Evolutionary conservation across 2,888 invertebrate genomes (phyloP).

Genomic region (Hirtodrosophila cameraria): DNA sequence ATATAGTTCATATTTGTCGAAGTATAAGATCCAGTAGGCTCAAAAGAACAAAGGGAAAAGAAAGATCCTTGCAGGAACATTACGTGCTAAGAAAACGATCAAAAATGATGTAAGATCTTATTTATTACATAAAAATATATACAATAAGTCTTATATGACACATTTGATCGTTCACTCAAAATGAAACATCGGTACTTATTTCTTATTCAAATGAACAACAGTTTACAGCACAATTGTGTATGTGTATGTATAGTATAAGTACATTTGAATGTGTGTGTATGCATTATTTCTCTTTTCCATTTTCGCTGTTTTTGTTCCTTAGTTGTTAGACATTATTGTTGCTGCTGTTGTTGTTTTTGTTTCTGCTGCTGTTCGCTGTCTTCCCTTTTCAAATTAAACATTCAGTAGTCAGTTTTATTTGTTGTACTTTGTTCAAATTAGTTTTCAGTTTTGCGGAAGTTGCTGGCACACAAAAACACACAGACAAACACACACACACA

Average conservation of each 20-base stretch:
- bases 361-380: slow-evolving; percentile 47
- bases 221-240: background rate
- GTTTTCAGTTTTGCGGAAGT: slow-evolving; percentile 78
- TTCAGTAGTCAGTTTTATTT: slow-evolving; percentile 80
- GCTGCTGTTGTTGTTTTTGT: slow-evolving; percentile 30
- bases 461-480: slow-evolving; percentile 54
- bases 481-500: slow-evolving; percentile 21
- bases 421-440: slow-evolving; percentile 80
- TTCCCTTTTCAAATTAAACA: slow-evolving; percentile 79
- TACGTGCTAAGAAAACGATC: too few relatives aligned
- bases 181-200: too few relatives aligned
- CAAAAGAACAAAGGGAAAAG: too few relatives aligned
- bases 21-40: too few relatives aligned
- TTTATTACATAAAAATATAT: too few relatives aligned
- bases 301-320: slow-evolving; percentile 74
- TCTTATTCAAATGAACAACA: too few relatives aligned
- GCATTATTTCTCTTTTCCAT: slow-evolving; percentile 75
- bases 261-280: slow-evolving; percentile 45
- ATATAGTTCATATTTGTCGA: too few relatives aligned
- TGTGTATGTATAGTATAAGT: slow-evolving; percentile 16
- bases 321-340: slow-evolving; percentile 74
- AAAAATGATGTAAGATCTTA: too few relatives aligned
- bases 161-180: too few relatives aligned
- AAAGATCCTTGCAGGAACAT: too few relatives aligned
- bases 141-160: too few relatives aligned